phyloP scores from a whole-genome alignment of 2,888 invertebrate species.

The Dolichopus griseipennis region DNA sequence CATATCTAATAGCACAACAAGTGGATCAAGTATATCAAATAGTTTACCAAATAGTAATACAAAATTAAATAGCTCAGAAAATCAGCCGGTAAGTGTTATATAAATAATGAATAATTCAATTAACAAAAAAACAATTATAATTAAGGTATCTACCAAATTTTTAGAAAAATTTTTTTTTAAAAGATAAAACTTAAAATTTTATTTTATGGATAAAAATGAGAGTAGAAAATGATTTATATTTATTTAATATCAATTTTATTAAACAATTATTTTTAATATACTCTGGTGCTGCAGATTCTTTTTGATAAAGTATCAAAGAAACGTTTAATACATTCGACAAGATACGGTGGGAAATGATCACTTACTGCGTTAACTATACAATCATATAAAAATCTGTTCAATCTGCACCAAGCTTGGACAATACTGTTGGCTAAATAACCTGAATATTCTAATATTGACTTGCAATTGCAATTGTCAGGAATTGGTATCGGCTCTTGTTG shows the following conservation, averaged over 20 bases:
- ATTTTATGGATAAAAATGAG: no score
- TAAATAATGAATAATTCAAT: no score
- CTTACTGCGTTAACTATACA: not conserved
- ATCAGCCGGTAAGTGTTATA: not conserved
- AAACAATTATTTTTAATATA: no score
- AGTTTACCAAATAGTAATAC: not conserved
- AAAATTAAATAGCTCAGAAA: not conserved
- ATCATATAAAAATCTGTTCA: not conserved
- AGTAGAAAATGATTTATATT: no score
- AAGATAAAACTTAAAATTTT: no score
- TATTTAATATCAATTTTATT: no score
- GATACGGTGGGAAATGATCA: not conserved
- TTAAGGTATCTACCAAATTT: no score
- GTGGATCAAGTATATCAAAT: not conserved
- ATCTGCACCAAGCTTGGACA: not conserved
- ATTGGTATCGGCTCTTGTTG: not conserved
- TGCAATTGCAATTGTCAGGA: not conserved
- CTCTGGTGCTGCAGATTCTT: not conserved
- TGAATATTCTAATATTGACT: not conserved
- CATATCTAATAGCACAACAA: not conserved
- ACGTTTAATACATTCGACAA: not conserved
- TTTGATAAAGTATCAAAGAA: not conserved
- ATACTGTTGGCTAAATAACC: not conserved
- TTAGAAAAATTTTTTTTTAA: no score
- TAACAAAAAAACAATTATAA: no score